A percentile compares a stretch with the other conserved stretches of the same genome.
Conservation (phyloP, 1,140 invertebrate genomes). For the Glossosoma conforme region DNA sequence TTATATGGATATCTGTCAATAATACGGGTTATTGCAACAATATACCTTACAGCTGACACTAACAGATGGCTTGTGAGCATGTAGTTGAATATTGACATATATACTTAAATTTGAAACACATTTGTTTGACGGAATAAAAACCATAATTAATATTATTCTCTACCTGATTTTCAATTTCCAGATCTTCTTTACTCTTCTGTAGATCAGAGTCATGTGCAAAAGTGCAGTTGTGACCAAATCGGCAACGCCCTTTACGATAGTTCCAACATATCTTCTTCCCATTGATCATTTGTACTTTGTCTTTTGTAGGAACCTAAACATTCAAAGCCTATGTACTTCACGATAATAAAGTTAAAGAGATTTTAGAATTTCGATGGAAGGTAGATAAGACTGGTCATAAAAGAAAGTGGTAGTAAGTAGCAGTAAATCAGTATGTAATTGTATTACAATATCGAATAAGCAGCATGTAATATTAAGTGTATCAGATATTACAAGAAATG, state of each 20-base stretch:
- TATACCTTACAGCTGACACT: too few relatives aligned
- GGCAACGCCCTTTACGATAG: slow-evolving; percentile 83
- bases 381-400: too few relatives aligned
- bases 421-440: too few relatives aligned
- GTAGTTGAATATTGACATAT: not conserved
- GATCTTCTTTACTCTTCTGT: slow-evolving; percentile 53
- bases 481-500: too few relatives aligned
- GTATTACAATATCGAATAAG: too few relatives aligned
- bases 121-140: slow-evolving; percentile 17
- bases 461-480: too few relatives aligned
- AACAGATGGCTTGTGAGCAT: too few relatives aligned
- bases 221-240: slow-evolving; percentile 88
- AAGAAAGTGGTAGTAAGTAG: too few relatives aligned
- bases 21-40: too few relatives aligned
- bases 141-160: slow-evolving; percentile 19
- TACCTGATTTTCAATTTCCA: slow-evolving; percentile 52
- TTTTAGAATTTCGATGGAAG: slow-evolving; percentile 7
- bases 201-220: slow-evolving; percentile 89
- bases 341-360: slow-evolving; percentile 37
- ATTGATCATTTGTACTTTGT: slow-evolving; percentile 71
- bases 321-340: slow-evolving; percentile 53
- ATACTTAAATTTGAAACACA: not conserved
- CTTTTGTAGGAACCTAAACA: slow-evolving; percentile 59
- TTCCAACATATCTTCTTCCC: slow-evolving; percentile 92
- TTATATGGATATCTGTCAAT: too few relatives aligned